Base-by-base conservation (phyloP, 2,888 invertebrate species). In the Zonitis immaculata region DNA sequence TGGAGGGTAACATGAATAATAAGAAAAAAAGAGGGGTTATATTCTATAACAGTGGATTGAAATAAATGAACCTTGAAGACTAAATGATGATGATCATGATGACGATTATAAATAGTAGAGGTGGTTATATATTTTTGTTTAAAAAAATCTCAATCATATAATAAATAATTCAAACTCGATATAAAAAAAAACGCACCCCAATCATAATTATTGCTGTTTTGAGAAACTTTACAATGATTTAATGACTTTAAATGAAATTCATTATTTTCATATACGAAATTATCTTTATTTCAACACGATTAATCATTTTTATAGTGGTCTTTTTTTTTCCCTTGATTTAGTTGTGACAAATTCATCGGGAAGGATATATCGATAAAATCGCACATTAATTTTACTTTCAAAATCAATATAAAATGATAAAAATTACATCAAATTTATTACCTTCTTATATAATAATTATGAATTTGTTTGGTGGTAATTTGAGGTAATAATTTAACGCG, bases 41-140 rank as follows among this genome's bases (percentile, higher is more conserved):
- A n/a, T n/a, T n/a, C n/a, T n/a, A n/a, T n/a, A n/a, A n/a, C n/a
- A n/a, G 53, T 61, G 69, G 67, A 71, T 68, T 63, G 72, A 68
- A 73, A 71, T 74, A 75, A 74, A 75, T 76, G 75, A 75, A 75
- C 72, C 76, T 66, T 73, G 74, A 75, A 75, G 74, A 70, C 71
- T 72, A 72, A 73, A 74, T 72, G 73, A 75, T 75, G 73, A 74
- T 73, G 73, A 74, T 66, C 76, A 75, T 46, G 73, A 35, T n/a
- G n/a, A n/a, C n/a, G n/a, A n/a, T n/a, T n/a, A n/a, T n/a, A n/a
- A n/a, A n/a, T n/a, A n/a, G n/a, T 35, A 16, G 32, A 32, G 30
- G 12, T 30, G 30, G 16, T n/a, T n/a, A n/a, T n/a, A n/a, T n/a
- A 27, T 27, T 27, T 2, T 35, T 35, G 9, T 18, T 32, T 32